Base-by-base conservation (phyloP, 2,113 vertebrate species). In the Eonycteris spelaea region DNA sequence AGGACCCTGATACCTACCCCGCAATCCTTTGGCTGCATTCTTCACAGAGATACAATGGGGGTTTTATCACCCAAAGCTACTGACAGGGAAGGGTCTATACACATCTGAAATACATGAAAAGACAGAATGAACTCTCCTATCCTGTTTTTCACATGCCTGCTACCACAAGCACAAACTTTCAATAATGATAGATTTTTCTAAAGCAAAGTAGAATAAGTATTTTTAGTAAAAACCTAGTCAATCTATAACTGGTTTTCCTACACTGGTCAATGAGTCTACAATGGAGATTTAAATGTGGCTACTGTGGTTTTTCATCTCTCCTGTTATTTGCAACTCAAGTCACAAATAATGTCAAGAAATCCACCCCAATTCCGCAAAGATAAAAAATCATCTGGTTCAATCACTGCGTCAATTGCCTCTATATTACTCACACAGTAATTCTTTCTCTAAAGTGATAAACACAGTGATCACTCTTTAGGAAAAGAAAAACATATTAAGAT, bases 11-110 rank as follows among this genome's bases (percentile, higher is more conserved):
- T 93, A 98, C 98, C 51, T 98, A 99, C 99, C 99, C 99, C 84
- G 99, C 99, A 96, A 99, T 99, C 98, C 99, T 99, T 98, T 99
- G 99, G 97, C 99, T 99, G 98, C 99, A 99, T 98, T 99, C 99
- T 98, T 99, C 99, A 97, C 99, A 99, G 95, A 99, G 99, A 95
- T 99, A 99, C 26, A 99, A 97, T 13, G 99, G 99, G 86, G 99
- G 99, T n/a, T 74, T 99, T 99, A 98, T 99, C 99, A 97, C 99
- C 99, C 98, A 99, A 98, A 95, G 99, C 99, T 97, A 99, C 99
- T 19, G 99, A 99, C 86, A 99, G 98, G 45, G 99, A 99, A 14
- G 99, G 99, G 95, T 99, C 99, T 97, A 99, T 99, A 96, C 99
- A 99, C 99, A 99, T 99, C 99, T 99, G 99, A 97, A 99, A 98